Evolutionary conservation across 2,888 invertebrate species (phyloP), one percentile per base, ranked within the genome.

Genomic region (Caenorhabditis wallacei): DNA sequence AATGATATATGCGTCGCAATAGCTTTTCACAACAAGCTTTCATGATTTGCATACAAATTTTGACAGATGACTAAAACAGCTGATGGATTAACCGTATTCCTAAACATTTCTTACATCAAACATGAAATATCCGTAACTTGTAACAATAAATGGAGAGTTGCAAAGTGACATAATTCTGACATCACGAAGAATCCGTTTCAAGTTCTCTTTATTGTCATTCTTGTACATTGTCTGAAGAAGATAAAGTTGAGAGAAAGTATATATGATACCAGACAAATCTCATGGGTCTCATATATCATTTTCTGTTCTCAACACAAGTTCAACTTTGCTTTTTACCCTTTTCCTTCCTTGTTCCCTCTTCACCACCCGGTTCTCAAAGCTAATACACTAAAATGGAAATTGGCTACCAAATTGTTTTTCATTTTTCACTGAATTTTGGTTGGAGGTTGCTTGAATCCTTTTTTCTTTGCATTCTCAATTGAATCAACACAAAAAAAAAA

Each of bases 11-110:
- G 89, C 95, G 94, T 93, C 97, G 97, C 84, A 98, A 94, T 91
- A 99, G 93, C 93, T 98, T 98, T 93, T 99, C 99, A 92, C 99
- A 96, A 93, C 98, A 99, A 30, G 97, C 97, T 16, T 97, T 95
- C 99, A 99, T 99, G 88, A 98, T 94, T 93, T 99, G 98, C 99
- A 99, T 99, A 93, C 98, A 99, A 92, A 99, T 98, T 97, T 98
- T 99, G 0, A 99, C 98, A 93, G 98, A 97, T 0, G 91, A 90
- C 92, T 93, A 87, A 30, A 89, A 66, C 10, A n/a, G 10, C 24
- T 7, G 8, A n/a, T 18, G 35, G 43, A 2, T 2, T 11, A 2
- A 43, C 43, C 43, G 13, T 13, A n/a, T n/a, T n/a, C n/a, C n/a
- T n/a, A n/a, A n/a, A n/a, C 2, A 43, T 37, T 22, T 56, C 75